Percentiles rank a stretch among this genome's conserved stretches.
phyloP scores from a whole-genome alignment of 1,140 invertebrate species.

The Zaprionus ghesquierei region DNA sequence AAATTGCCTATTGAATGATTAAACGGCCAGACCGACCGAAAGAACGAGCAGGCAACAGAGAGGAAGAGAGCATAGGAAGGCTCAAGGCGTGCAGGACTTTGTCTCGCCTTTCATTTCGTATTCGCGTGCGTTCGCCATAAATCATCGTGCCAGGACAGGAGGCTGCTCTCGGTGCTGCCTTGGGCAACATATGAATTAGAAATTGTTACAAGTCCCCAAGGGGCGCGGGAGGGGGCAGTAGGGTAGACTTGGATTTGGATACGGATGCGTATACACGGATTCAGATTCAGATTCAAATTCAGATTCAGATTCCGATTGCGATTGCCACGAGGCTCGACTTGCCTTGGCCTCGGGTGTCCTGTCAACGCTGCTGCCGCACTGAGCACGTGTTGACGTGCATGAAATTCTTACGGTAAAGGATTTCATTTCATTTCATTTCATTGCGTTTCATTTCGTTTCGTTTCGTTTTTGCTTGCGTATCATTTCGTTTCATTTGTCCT shows the following conservation, averaged over 20 bases:
- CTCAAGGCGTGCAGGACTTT: constrained; percentile 11
- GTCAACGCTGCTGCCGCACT: constrained; percentile 63
- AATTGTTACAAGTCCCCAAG: constrained; percentile 61
- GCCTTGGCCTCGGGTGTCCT: constrained; percentile 20
- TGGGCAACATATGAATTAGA: constrained; percentile 76
- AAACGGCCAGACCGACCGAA: constrained; percentile 37
- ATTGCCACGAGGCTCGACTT: neutral
- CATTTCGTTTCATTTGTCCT: constrained; percentile 42
- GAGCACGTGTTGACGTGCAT: constrained; percentile 77
- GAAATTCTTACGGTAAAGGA: constrained; percentile 79
- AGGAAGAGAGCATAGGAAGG: neutral
- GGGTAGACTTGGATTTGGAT: neutral
- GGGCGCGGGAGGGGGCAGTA: neutral
- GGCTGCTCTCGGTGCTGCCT: constrained; percentile 9
- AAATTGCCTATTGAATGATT: constrained; percentile 81
- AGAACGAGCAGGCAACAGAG: neutral
- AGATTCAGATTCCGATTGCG: neutral
- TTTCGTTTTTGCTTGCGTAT: constrained; percentile 27
- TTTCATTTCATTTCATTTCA: constrained; percentile 65
- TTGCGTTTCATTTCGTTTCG: constrained; percentile 63
- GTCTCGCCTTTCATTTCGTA: constrained; percentile 56
- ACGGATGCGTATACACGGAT: neutral
- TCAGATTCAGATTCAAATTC: neutral
- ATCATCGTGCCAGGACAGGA: constrained; percentile 52
- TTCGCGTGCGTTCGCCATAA: constrained; percentile 71